phyloP scores from a whole-genome alignment of 92 coral and sea anemone species.

The Epizoanthus ramosus region DNA sequence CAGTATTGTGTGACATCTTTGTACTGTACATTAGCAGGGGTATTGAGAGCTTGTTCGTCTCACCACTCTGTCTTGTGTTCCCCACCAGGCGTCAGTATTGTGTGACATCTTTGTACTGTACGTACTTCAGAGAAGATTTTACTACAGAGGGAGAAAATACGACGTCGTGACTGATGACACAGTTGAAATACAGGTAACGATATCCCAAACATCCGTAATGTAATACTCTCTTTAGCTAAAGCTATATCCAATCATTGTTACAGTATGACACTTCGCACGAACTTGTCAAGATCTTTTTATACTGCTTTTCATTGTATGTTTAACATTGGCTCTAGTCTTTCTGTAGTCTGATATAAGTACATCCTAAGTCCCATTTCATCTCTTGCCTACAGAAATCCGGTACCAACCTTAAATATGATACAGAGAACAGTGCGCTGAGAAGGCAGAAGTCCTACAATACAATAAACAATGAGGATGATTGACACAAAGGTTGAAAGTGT shows the following conservation, averaged over 20 bases:
- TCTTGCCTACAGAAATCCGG: not conserved
- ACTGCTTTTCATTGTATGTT: no score
- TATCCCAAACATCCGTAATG: no score
- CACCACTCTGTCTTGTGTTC: not conserved
- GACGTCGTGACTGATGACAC: conserved; percentile 27
- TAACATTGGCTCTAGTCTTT: no score
- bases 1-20: no score
- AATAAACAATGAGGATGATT: conserved; percentile 37
- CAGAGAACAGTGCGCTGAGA: not conserved
- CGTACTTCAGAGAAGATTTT: conserved; percentile 27
- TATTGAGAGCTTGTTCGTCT: no score
- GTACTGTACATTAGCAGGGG: no score
- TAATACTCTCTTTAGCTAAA: no score
- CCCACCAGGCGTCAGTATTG: conserved; percentile 33
- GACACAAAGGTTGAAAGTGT: not conserved
- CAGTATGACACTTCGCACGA: no score
- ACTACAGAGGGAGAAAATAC: conserved; percentile 31
- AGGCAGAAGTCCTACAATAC: conserved; percentile 15
- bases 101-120: conserved; percentile 39
- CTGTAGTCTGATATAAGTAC: no score
- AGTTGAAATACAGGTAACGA: conserved; percentile 17
- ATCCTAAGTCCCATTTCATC: no score
- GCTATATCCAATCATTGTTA: no score
- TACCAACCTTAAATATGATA: not conserved
- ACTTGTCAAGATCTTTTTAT: no score